Conservation (phyloP, 2,888 invertebrate species). For the Drosophila infuscata region DNA sequence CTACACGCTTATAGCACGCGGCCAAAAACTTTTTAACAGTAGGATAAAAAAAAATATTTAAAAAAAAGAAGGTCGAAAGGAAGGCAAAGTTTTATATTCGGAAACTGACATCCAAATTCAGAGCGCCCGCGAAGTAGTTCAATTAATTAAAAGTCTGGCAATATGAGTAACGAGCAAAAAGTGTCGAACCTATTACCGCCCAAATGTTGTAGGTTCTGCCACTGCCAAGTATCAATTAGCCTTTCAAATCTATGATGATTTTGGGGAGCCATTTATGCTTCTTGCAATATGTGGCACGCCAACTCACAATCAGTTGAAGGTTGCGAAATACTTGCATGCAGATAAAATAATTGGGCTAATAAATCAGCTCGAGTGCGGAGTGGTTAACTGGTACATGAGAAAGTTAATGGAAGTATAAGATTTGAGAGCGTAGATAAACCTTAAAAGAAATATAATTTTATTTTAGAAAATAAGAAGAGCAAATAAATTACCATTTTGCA, state of each 20-base stretch:
- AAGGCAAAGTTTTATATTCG: constrained; percentile 54
- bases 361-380: too few species aligned
- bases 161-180: constrained; percentile 42
- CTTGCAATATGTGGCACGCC: background rate
- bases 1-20: constrained; percentile 59
- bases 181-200: background rate
- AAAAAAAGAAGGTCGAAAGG: constrained; percentile 28
- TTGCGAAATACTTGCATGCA: background rate
- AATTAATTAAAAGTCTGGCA: constrained; percentile 73
- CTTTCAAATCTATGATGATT: constrained; percentile 4
- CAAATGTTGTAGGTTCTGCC: constrained; percentile 4
- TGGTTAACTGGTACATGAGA: background rate
- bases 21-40: constrained; percentile 45
- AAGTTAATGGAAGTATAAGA: background rate
- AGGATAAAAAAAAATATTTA: constrained; percentile 19
- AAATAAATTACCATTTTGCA: background rate
- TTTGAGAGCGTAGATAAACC: background rate
- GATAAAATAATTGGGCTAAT: background rate
- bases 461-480: background rate
- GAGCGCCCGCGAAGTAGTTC: constrained; percentile 59
- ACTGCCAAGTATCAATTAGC: constrained; percentile 21
- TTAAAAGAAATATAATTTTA: background rate
- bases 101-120: constrained; percentile 28
- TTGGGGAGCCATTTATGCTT: background rate
- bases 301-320: background rate